Evolutionary conservation across 2,113 vertebrate species (phyloP), one percentile per base, ranked within the genome.

Genomic region (Empidonax alnorum): DNA sequence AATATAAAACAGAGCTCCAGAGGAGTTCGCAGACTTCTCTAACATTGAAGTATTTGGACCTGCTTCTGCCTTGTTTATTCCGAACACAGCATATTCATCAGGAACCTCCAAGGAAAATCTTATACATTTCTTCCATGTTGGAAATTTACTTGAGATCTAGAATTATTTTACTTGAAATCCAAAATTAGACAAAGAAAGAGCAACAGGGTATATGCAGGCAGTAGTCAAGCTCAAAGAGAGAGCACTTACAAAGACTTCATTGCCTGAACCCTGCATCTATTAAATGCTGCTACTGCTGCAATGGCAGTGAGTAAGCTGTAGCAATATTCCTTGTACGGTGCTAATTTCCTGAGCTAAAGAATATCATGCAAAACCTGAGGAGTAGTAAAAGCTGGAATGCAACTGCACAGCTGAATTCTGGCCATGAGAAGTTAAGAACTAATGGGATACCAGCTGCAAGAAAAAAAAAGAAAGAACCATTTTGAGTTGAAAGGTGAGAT

Each of bases 101-200:
- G 24, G 18, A 18, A 66, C 17, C 28, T 61, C 68, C 59, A 76
- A 63, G 75, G 65, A 93, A 79, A 87, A 79, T 50, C n/a, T 41
- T 73, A 59, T 0, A 24, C 39, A 33, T 92, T 94, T 92, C n/a
- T 85, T 76, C 39, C 47, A 35, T 66, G 35, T 46, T 66, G 58
- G 18, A 87, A 81, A 53, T 84, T 23, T 81, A 58, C 56, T 80
- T 93, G 73, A 41, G 13, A 58, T 23, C 31, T 72, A 78, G 27
- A 87, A 56, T 61, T 46, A 50, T 44, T 84, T 69, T 68, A 68
- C 61, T 68, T 95, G 61, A 91, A 87, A 69, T 73, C 24, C n/a
- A 66, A 79, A 95, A 65, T 49, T 24, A 53, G 39, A n/a, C 31
- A 52, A 49, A 84, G 44, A 56, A 71, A 6, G 4, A 53, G 44